These are phyloP conservation scores for Nothoprocta pentlandii DNA, from an alignment of 2,113 vertebrate species.

Conservation along the genomic window DNA sequence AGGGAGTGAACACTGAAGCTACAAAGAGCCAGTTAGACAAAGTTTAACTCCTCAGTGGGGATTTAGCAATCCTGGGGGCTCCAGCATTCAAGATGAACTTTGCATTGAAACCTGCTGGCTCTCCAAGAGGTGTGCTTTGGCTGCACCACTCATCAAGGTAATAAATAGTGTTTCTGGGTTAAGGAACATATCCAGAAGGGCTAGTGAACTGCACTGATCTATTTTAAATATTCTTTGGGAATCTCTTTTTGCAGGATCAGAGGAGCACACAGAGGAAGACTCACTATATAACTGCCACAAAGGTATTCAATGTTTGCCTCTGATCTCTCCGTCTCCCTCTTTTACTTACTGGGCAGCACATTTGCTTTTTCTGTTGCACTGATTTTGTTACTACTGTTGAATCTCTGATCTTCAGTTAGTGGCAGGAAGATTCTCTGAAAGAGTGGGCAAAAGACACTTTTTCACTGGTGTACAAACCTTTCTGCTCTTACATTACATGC, in stretches of 20 bases:
- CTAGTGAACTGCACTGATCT: not conserved
- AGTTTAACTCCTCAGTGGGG: not conserved
- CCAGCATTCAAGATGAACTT: not conserved
- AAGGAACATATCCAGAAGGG: not conserved
- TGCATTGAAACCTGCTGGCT: not conserved
- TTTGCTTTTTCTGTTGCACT: not conserved
- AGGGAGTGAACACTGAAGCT: not conserved
- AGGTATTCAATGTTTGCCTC: not conserved
- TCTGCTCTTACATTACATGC: not conserved
- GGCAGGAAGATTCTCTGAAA: not conserved
- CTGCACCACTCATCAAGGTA: not conserved
- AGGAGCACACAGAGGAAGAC: not conserved
- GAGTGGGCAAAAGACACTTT: not conserved
- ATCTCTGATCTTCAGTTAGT: not conserved
- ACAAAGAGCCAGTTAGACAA: not conserved
- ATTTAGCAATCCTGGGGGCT: not conserved
- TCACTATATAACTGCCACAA: not conserved
- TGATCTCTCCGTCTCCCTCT: not conserved
- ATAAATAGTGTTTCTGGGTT: not conserved
- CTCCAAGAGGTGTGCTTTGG: not conserved
- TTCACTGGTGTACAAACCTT: not conserved
- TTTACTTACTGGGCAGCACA: not conserved
- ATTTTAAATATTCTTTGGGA: slow-evolving; percentile 37
- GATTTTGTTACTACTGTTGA: not conserved
- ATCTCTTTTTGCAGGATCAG: slow-evolving; percentile 25